phyloP scores from a whole-genome alignment of 2,797 vertebrate species.

The Ctenochaetus hawaiiensis region DNA sequence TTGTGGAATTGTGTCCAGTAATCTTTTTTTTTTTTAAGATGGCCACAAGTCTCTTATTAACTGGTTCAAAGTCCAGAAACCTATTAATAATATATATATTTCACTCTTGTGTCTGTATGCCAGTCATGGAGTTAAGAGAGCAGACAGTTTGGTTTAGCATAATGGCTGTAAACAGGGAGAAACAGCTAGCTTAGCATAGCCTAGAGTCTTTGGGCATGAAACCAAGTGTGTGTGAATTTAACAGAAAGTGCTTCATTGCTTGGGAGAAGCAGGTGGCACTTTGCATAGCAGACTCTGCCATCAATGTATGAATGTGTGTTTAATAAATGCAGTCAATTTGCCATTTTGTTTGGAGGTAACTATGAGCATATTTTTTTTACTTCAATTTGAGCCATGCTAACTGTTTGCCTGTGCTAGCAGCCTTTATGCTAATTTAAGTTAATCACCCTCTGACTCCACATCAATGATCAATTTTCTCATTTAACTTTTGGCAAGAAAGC shows the following conservation, averaged over 20 bases:
- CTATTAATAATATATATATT: background rate
- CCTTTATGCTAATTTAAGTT: conserved; percentile 1
- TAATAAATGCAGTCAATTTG: too few relatives aligned
- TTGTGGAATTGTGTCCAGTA: too few relatives aligned
- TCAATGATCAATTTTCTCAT: background rate
- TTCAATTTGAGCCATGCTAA: background rate
- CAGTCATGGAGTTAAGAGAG: background rate
- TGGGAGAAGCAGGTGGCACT: too few relatives aligned
- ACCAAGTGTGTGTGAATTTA: too few relatives aligned
- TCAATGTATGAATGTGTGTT: too few relatives aligned
- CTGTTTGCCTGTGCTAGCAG: background rate
- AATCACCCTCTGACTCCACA: background rate
- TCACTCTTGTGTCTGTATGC: background rate
- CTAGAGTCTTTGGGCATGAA: too few relatives aligned
- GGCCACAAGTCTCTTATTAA: background rate
- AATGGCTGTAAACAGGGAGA: background rate
- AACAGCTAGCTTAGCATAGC: background rate
- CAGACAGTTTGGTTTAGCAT: background rate
- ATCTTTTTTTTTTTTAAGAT: too few relatives aligned
- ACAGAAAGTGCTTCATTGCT: too few relatives aligned
- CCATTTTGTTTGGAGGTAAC: background rate
- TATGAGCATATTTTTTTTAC: background rate
- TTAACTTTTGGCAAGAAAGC: background rate
- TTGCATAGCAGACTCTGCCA: too few relatives aligned
- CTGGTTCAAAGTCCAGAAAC: conserved; percentile 5